phyloP scores from a whole-genome alignment of 2,113 vertebrate genomes.

The Grantiella picta region DNA sequence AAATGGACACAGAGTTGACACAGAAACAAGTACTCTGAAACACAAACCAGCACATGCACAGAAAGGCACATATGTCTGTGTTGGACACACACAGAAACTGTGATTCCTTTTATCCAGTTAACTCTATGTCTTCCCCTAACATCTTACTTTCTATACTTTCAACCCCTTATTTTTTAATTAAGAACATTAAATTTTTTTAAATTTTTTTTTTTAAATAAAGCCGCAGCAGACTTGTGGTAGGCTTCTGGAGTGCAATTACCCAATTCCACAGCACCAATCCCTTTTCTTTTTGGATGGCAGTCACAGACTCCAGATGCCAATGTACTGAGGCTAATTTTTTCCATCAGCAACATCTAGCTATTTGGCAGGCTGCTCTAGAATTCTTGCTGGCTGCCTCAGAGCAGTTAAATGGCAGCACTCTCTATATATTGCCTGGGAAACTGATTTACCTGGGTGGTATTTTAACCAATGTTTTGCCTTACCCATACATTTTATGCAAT shows the following conservation, averaged over 20 bases:
- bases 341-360: constrained; percentile 40
- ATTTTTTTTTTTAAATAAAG: not conserved
- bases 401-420: not conserved
- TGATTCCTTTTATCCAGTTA: not conserved
- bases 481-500: not conserved
- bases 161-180: not conserved
- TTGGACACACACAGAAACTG: not conserved
- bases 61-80: not conserved
- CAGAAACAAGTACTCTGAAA: constrained; percentile 20
- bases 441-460: constrained; percentile 30
- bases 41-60: not conserved
- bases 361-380: constrained; percentile 40
- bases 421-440: constrained; percentile 13
- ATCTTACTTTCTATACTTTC: constrained; percentile 11
- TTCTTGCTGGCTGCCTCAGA: constrained; percentile 19
- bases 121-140: not conserved
- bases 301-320: constrained; percentile 17
- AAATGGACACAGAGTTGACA: constrained; percentile 30
- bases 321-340: constrained; percentile 47
- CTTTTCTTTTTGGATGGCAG: constrained; percentile 29
- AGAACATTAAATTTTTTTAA: not conserved
- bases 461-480: constrained; percentile 13
- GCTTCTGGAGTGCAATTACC: not conserved
- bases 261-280: not conserved
- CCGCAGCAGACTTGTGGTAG: not conserved